phyloP scores from a whole-genome alignment of 2,797 vertebrate species.

The Meda fulgida region DNA sequence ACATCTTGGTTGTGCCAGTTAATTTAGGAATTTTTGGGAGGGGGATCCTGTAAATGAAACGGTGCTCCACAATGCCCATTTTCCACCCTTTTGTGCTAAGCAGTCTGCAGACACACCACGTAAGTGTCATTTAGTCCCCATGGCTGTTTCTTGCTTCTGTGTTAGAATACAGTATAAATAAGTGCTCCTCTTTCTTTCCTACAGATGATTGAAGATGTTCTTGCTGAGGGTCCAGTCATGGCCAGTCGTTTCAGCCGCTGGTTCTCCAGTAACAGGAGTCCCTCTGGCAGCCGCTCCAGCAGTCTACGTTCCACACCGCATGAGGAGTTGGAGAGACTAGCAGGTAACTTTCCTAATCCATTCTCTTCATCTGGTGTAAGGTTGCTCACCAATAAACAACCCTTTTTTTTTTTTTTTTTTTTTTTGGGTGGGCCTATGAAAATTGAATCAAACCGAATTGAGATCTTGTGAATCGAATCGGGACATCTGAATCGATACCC shows the following conservation, averaged over 20 bases:
- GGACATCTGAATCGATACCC: too few species aligned
- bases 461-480: too few species aligned
- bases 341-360: constrained; percentile 77
- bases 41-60: constrained; percentile 22
- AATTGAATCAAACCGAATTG: too few species aligned
- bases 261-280: constrained; percentile 92
- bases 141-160: constrained; percentile 44
- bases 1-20: neutral
- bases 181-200: constrained; percentile 53
- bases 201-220: constrained; percentile 98
- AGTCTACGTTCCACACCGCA: constrained; percentile 96
- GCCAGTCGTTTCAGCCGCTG: constrained; percentile 95
- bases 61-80: constrained; percentile 52
- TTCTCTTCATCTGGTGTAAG: neutral
- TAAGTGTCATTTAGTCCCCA: constrained; percentile 68
- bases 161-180: constrained; percentile 22
- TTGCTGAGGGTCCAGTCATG: constrained; percentile 91
- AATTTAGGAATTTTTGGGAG: neutral
- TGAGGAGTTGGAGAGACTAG: constrained; percentile 94
- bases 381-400: too few species aligned
- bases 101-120: constrained; percentile 68
- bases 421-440: too few species aligned
- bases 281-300: constrained; percentile 92
- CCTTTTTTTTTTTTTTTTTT: too few species aligned
- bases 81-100: constrained; percentile 68